Percentiles rank a stretch among this genome's conserved stretches.
phyloP scores from a whole-genome alignment of 2,888 invertebrate genomes.

The Halictus quadricinctus region DNA sequence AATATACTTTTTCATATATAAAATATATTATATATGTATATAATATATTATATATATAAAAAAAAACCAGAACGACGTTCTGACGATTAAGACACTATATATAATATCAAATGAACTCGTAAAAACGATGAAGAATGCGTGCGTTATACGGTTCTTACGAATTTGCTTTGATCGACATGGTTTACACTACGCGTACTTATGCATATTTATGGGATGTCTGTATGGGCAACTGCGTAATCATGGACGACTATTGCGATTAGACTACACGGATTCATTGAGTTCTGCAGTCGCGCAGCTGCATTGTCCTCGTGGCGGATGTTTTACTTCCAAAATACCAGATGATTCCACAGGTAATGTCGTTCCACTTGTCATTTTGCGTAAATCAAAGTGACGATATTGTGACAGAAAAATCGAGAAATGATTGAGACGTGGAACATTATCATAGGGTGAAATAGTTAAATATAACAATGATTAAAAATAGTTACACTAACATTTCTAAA shows the following conservation, averaged over 20 bases:
- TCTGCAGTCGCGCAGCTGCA: constrained; percentile 34
- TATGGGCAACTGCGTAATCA: constrained; percentile 43
- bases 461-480: background rate
- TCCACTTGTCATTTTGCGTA: background rate
- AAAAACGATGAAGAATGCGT: constrained; percentile 48
- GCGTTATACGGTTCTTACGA: constrained; percentile 41
- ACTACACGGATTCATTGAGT: constrained; percentile 37
- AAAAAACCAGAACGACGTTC: constrained; percentile 10
- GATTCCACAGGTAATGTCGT: background rate
- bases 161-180: constrained; percentile 35
- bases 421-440: background rate
- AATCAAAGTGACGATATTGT: background rate
- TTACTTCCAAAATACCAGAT: background rate
- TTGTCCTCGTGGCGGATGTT: constrained; percentile 48
- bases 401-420: background rate
- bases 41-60: constrained; percentile 21
- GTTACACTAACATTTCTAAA: background rate
- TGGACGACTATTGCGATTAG: constrained; percentile 41
- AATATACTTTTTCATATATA: constrained; percentile 39
- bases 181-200: constrained; percentile 1
- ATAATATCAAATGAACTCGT: constrained; percentile 48
- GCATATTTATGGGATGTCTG: constrained; percentile 8
- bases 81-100: constrained; percentile 29
- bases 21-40: constrained; percentile 29
- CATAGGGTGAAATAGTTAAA: background rate